A percentile compares a stretch with the other conserved stretches of the same genome.
Evolutionary conservation across 2,113 vertebrate genomes (phyloP).

Genomic region (Pelodiscus sinensis): DNA sequence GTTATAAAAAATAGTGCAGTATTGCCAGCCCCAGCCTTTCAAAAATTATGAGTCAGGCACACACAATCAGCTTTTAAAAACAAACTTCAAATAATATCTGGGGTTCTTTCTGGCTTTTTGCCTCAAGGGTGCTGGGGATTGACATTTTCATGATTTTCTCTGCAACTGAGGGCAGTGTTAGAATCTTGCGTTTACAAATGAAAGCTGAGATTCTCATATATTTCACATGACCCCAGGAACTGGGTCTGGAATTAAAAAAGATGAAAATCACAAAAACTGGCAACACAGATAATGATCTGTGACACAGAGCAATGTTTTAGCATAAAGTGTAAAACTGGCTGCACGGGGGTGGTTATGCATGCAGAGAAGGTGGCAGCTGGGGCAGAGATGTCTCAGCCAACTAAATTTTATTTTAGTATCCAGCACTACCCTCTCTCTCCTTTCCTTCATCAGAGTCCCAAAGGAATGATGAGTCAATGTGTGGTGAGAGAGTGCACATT

Average conservation of each 20-base stretch:
- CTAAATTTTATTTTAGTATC: fast-evolving
- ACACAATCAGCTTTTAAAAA: not conserved
- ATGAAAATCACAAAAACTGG: fast-evolving
- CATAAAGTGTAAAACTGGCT: fast-evolving
- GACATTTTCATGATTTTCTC: constrained; percentile 15
- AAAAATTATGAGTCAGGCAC: not conserved
- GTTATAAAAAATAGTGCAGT: not conserved
- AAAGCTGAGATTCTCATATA: not conserved
- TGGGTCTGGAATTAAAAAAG: fast-evolving
- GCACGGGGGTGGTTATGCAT: not conserved
- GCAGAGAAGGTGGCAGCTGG: not conserved
- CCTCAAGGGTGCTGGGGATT: not conserved
- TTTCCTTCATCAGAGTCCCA: not conserved
- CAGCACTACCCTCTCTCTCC: not conserved
- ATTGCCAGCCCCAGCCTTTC: not conserved
- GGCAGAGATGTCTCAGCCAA: not conserved
- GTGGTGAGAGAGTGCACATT: not conserved
- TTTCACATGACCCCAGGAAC: not conserved
- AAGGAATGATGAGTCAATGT: constrained; percentile 2
- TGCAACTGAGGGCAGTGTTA: fast-evolving
- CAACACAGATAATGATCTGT: not conserved
- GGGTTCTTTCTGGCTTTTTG: not conserved
- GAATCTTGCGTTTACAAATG: fast-evolving
- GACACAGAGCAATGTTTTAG: not conserved
- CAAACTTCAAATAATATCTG: not conserved